These are phyloP conservation scores for Hylaea fasciaria DNA, from an alignment of 2,888 invertebrate species.

Conservation along the genomic window DNA sequence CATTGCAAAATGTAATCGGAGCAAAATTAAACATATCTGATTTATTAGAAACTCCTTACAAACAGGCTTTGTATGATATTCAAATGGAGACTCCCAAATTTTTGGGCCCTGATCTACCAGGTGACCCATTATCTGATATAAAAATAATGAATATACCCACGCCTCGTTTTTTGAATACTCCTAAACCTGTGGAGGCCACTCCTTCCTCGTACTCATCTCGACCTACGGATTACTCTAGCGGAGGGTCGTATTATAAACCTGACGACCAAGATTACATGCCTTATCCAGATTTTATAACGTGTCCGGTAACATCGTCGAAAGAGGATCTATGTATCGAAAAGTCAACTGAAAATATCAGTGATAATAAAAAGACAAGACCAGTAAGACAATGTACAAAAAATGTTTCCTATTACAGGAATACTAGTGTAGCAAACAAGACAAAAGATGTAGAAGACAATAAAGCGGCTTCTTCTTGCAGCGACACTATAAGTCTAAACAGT, in stretches of 20 bases:
- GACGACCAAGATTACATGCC: slow-evolving; percentile 84
- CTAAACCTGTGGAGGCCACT: slow-evolving; percentile 66
- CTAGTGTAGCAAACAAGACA: slow-evolving; percentile 44
- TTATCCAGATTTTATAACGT: slow-evolving; percentile 58
- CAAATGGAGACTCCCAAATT: slow-evolving; percentile 85
- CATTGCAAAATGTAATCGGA: slow-evolving; percentile 73
- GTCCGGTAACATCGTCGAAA: slow-evolving; percentile 55
- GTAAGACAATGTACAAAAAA: slow-evolving; percentile 77
- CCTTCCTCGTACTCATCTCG: slow-evolving; percentile 77
- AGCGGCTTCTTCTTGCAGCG: slow-evolving; percentile 55
- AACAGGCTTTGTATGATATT: slow-evolving; percentile 77
- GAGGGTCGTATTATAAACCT: slow-evolving; percentile 87
- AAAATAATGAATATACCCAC: slow-evolving; percentile 85
- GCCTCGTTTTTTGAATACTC: slow-evolving; percentile 81
- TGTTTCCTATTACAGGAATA: slow-evolving; percentile 69
- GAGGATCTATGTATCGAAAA: slow-evolving; percentile 43
- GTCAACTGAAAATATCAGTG: slow-evolving; percentile 42
- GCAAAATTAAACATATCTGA: slow-evolving; percentile 77
- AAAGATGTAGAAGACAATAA: slow-evolving; percentile 55
- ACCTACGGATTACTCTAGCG: slow-evolving; percentile 86
- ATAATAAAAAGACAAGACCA: slow-evolving; percentile 60
- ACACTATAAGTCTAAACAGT: slow-evolving; percentile 51
- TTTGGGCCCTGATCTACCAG: slow-evolving; percentile 73
- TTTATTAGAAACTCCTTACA: slow-evolving; percentile 85
- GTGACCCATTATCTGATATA: slow-evolving; percentile 79